Conservation (phyloP, 2,888 invertebrate genomes). For the Thera britannica region DNA sequence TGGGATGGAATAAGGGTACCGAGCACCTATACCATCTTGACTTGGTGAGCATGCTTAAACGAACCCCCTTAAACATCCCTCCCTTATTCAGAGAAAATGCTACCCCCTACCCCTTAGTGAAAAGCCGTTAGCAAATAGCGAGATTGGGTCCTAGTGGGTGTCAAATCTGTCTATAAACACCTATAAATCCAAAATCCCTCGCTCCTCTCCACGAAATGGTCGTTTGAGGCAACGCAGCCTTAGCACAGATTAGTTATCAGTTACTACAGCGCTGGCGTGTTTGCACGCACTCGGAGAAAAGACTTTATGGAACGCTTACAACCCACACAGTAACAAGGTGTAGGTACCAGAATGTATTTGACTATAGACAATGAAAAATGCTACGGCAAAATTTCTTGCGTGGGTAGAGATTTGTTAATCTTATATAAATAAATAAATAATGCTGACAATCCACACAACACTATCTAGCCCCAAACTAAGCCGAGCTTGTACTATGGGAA, state of each 20-base stretch:
- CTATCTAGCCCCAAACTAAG: too few relatives aligned
- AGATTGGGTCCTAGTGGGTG: neutral
- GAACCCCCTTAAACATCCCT: too few relatives aligned
- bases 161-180: slow-evolving; percentile 1
- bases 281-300: slow-evolving; percentile 34
- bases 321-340: slow-evolving; percentile 3
- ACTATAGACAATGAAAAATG: too few relatives aligned
- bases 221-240: slow-evolving; percentile 9
- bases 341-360: neutral
- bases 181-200: slow-evolving; percentile 15
- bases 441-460: too few relatives aligned
- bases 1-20: too few relatives aligned
- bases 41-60: too few relatives aligned
- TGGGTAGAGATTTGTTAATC: neutral
- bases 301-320: slow-evolving; percentile 33
- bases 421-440: too few relatives aligned
- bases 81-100: too few relatives aligned
- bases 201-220: slow-evolving; percentile 1
- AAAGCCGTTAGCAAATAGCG: too few relatives aligned
- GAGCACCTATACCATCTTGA: too few relatives aligned
- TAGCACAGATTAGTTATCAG: neutral
- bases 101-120: too few relatives aligned
- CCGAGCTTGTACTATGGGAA: too few relatives aligned
- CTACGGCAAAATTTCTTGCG: neutral
- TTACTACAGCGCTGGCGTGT: slow-evolving; percentile 26